Conservation (phyloP, 2,113 vertebrate species). For the Tylochromis polylepis region DNA sequence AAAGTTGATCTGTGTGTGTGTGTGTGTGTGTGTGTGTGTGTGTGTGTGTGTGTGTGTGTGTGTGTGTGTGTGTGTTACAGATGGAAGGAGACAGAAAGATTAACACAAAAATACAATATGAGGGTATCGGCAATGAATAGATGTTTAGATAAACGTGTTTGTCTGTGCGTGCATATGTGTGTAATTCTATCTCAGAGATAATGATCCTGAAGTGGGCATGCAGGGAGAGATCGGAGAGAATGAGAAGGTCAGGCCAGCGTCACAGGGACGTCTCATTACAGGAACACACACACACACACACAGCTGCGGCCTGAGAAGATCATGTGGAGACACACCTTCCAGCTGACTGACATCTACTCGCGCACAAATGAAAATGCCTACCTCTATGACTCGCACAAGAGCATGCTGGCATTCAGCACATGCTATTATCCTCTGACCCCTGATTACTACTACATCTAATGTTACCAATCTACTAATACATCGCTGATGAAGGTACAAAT, state of each 20-base stretch:
- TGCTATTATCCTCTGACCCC: background rate
- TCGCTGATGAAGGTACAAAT: background rate
- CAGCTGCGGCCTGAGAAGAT: background rate
- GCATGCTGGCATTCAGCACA: background rate
- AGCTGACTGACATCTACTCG: background rate
- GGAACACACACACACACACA: background rate
- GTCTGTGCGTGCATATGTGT: background rate
- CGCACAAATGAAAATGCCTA: background rate
- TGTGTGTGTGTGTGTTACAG: background rate
- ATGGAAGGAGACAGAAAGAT: background rate
- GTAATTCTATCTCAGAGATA: constrained; percentile 45
- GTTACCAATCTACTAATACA: constrained; percentile 1
- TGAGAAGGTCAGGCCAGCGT: constrained; percentile 35
- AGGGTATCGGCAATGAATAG: background rate
- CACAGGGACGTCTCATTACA: constrained; percentile 44
- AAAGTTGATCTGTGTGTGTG: too few species aligned
- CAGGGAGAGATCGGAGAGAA: constrained; percentile 7
- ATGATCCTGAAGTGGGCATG: constrained; percentile 13
- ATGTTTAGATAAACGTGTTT: constrained; percentile 2
- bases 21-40: too few species aligned
- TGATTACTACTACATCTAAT: background rate
- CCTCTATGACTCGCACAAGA: background rate
- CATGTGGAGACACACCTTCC: background rate
- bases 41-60: background rate
- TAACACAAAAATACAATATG: background rate